Base-by-base conservation (phyloP, 2,888 invertebrate species). In the Drosophila quinaria region DNA sequence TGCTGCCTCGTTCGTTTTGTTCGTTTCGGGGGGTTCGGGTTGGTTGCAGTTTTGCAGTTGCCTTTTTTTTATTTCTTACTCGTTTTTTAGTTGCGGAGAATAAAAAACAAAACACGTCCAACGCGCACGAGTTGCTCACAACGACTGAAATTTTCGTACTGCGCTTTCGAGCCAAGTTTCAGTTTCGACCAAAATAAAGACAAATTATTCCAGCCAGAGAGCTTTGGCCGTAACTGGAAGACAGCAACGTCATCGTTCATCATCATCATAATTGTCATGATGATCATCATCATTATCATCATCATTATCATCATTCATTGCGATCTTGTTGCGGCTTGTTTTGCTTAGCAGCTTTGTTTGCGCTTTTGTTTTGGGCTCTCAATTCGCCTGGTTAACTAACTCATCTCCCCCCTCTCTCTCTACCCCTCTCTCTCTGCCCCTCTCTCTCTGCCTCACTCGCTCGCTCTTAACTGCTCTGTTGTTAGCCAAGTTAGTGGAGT, bases 51-150 rank as follows among this genome's bases (percentile, higher is more conserved):
- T 56, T 63, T 80, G 42, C 64, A 47, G 35, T 78, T 52, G 68
- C 85, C 78, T 70, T 80, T 66, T 41, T 50, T n/a, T 25, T 60
- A n/a, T 37, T 25, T 25, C 6, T 25, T 25, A 31, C 22, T 61
- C 19, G 41, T 54, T 56, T 54, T 54, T 47, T 13, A 25, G 19
- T 39, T 17, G 22, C 25, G 8, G 4, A 1, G 22, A n/a, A 11
- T 10, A 19, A 13, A 19, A 33, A 47, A 29, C 6, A 54, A 72
- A 71, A 78, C 78, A 87, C 86, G 81, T 90, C 89, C 69, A 78
- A 59, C 80, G 83, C 79, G 83, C 90, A 89, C 87, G 78, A 89
- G 71, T 77, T 78, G 78, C 81, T 76, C 76, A 81, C 87, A 79
- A 75, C 75, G 87, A 90, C 90, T 90, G 80, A 76, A 70, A 42